phyloP scores from a whole-genome alignment of 1,140 invertebrate species.

The Macrobrachium rosenbergii region DNA sequence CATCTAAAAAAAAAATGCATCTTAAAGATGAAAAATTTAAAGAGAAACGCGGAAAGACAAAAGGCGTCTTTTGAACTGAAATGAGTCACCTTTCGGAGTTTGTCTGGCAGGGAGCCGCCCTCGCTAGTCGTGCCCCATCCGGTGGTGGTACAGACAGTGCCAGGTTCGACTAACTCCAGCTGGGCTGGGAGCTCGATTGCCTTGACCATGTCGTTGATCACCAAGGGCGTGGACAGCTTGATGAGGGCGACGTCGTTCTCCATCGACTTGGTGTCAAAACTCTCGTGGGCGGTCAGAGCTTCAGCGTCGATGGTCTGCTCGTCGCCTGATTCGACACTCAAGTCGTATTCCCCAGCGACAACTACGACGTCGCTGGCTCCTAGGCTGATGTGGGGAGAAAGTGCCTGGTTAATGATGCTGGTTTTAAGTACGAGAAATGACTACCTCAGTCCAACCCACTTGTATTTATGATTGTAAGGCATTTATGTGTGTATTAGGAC shows the following conservation, averaged over 20 bases:
- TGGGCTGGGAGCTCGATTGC: conserved; percentile 18
- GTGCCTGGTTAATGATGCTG: neutral
- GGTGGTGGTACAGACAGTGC: neutral
- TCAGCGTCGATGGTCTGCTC: conserved; percentile 19
- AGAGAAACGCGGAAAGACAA: neutral
- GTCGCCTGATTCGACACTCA: conserved; percentile 1
- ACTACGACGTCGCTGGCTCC: neutral
- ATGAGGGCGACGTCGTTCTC: conserved; percentile 35
- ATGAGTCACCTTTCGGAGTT: conserved; percentile 27
- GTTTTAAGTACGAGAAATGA: neutral
- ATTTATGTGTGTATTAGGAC: neutral
- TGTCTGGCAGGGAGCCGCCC: conserved; percentile 2
- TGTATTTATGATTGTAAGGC: neutral
- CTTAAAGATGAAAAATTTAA: neutral
- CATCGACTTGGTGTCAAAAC: conserved; percentile 9
- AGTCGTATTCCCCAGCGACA: conserved; percentile 19
- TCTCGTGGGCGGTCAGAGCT: conserved; percentile 4
- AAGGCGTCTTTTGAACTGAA: neutral
- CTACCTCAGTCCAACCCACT: neutral
- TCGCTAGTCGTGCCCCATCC: conserved; percentile 31
- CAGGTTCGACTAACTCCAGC: neutral
- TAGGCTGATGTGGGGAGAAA: neutral
- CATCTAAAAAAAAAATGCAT: neutral
- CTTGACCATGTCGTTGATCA: neutral
- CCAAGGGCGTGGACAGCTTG: neutral